Evolutionary conservation across 2,888 invertebrate species (phyloP).

Genomic region (Hedychridium roseum): DNA sequence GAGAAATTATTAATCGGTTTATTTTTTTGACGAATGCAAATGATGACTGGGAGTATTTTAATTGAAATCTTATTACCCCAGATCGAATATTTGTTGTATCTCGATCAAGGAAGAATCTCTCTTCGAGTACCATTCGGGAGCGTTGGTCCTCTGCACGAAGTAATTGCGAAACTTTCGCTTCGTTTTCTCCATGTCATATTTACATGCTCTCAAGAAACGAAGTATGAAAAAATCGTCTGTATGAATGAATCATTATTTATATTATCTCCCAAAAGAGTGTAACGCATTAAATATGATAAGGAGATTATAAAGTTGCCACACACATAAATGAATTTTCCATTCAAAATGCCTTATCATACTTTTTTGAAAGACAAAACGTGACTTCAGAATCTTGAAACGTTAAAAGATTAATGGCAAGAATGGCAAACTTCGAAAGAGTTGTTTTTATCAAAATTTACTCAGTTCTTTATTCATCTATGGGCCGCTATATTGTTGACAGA

Average conservation of each 20-base stretch:
- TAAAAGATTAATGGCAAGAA: not conserved
- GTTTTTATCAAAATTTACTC: not conserved
- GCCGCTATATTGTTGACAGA: no score
- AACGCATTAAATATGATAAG: no score
- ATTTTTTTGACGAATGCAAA: not conserved
- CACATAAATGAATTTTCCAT: not conserved
- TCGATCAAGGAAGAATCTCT: conserved; percentile 69
- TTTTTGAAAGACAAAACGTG: no score
- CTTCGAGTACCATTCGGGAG: conserved; percentile 71
- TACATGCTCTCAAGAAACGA: conserved; percentile 70
- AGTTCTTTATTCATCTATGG: no score
- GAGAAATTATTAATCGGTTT: not conserved
- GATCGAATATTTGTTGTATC: conserved; percentile 67
- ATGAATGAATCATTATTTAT: not conserved
- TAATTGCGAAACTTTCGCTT: conserved; percentile 69
- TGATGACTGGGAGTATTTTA: no score
- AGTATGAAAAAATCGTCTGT: conserved; percentile 66
- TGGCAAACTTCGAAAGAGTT: not conserved
- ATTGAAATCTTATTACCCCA: no score
- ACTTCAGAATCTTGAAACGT: not conserved
- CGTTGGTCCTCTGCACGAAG: conserved; percentile 67
- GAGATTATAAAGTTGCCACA: not conserved
- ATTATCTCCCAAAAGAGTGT: not conserved
- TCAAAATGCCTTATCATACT: not conserved
- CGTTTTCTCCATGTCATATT: conserved; percentile 69